Conservation (phyloP, 2,888 invertebrate species). For the Artemia sp. region DNA sequence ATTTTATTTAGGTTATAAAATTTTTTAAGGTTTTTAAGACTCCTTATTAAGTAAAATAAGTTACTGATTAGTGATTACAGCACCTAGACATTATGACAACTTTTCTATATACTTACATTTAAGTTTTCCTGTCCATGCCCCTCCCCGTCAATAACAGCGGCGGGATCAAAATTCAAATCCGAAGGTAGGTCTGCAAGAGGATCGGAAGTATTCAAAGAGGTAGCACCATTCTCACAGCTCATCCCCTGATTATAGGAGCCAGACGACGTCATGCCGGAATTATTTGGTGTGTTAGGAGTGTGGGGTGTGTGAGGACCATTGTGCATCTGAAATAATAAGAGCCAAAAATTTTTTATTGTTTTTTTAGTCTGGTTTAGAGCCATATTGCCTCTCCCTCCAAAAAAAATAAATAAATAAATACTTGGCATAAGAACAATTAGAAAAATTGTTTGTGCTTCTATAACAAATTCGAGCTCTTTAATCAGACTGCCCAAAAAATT, state of each 20-base stretch:
- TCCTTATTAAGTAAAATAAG: too few species aligned
- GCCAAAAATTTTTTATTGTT: neutral
- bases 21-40: too few species aligned
- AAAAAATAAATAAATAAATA: too few species aligned
- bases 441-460: too few species aligned
- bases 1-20: too few species aligned
- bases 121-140: conserved; percentile 67
- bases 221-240: neutral
- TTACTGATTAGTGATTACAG: too few species aligned
- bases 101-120: conserved; percentile 51
- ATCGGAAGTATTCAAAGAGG: conserved; percentile 28
- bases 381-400: too few species aligned
- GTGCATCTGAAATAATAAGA: conserved; percentile 41
- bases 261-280: conserved; percentile 41
- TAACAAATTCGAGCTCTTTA: too few species aligned
- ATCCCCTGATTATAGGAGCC: neutral
- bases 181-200: conserved; percentile 58
- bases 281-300: conserved; percentile 56
- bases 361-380: too few species aligned
- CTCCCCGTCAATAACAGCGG: conserved; percentile 79
- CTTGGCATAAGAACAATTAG: too few species aligned
- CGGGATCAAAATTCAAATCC: conserved; percentile 80
- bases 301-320: conserved; percentile 61
- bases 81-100: too few species aligned
- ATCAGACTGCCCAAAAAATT: too few species aligned